Base-by-base conservation (phyloP, 2,888 invertebrate species). In the Drosophila meridionalis region DNA sequence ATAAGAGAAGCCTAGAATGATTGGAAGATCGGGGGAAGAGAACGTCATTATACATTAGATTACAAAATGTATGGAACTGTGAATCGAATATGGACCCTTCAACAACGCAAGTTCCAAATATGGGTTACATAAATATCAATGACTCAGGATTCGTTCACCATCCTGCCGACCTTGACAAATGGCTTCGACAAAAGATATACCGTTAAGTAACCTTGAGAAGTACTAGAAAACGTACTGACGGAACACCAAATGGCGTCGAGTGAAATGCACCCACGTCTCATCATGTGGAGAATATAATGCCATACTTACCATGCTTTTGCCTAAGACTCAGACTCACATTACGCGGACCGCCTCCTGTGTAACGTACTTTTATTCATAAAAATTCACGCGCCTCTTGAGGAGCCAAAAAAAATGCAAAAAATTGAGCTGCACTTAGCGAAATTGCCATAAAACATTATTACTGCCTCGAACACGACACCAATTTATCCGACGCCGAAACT, bases 371-470 rank as follows among this genome's bases (percentile, higher is more conserved):
- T 87, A 89, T 89, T 84, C 89, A 87, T 76, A 84, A 89, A 89
- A 78, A 69, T 61, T 71, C 69, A 73, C 73, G 66, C 56, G 70
- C 52, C 74, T 26, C 66, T 28, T 20, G 42, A 12, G 45, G 36
- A 14, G 55, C 0, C 53, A 53, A 65, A 70, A 78, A 76, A 59
- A 59, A 62, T 64, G 68, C 61, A 50, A 80, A 72, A 68, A 75
- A 80, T 79, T 73, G 67, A 66, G 65, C 73, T 83, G 73, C 86
- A 87, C 89, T 87, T 87, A 83, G 78, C 47, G 32, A 88, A 90
- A 87, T 87, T 87, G 88, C 87, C 86, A 87, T 87, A 86, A 83
- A 78, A 70, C 72, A 80, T 78, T 86, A 83, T 83, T 74, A 77
- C 80, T 77, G 74, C 75, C 47, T 47, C 48, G 58, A 38, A 62